These are phyloP conservation scores for Sebastes taczanowskii DNA, from an alignment of 2,797 vertebrate genomes.

Conservation along the genomic window DNA sequence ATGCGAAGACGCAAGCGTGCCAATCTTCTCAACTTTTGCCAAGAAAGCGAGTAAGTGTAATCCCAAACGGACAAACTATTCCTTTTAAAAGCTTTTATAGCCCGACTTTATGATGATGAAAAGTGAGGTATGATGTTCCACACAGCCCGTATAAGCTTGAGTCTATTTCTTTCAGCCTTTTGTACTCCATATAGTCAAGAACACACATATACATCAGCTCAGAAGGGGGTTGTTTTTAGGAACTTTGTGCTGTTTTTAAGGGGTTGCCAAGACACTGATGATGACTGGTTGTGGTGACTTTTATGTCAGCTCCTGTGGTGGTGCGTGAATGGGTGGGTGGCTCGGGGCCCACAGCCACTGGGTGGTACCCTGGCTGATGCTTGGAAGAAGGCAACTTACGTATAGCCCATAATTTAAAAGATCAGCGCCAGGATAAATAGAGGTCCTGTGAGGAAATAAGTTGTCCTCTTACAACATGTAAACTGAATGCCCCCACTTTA, in stretches of 20 bases:
- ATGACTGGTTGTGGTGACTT: conserved; percentile 53
- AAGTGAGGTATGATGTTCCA: not conserved
- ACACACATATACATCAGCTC: not conserved
- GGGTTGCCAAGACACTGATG: conserved; percentile 63
- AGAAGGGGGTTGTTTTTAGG: conserved; percentile 30
- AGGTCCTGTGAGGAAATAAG: conserved; percentile 45
- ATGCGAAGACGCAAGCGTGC: not conserved
- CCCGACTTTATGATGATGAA: not conserved
- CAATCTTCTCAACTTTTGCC: not conserved
- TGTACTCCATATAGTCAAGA: not conserved
- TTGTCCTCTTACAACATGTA: conserved; percentile 35
- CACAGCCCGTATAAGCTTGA: not conserved
- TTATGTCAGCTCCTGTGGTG: conserved; percentile 45
- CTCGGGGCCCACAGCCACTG: conserved; percentile 45
- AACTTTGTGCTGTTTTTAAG: conserved; percentile 31
- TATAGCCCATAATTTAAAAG: conserved; percentile 63
- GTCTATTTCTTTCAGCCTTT: not conserved
- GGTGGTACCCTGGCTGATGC: conserved; percentile 62
- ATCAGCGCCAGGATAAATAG: conserved; percentile 57
- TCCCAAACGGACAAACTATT: not conserved
- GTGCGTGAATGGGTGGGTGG: conserved; percentile 46
- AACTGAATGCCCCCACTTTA: conserved; percentile 27
- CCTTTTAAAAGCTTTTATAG: not conserved
- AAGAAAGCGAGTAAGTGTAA: not conserved
- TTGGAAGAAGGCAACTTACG: conserved; percentile 27